Base-by-base conservation (phyloP, 2,797 vertebrate genomes). In the Hipposideros larvatus region DNA sequence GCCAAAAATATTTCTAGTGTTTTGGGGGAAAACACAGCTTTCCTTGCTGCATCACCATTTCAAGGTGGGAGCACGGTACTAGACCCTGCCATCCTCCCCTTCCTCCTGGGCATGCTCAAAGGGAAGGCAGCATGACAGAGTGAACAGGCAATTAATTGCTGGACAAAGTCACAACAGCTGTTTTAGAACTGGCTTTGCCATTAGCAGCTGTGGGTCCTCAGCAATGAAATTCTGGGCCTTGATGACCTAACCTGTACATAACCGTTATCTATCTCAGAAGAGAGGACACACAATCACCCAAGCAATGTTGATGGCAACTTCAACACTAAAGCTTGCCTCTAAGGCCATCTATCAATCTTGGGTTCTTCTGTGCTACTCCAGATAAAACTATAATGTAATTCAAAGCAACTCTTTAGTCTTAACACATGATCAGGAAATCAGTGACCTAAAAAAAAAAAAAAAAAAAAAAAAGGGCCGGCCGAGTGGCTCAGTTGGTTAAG, bases 101-200 rank as follows among this genome's bases (percentile, higher is more conserved):
- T 59, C 19, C n/a, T 41, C 46, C 37, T 28, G 21, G 59, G 19
- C 37, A 77, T 41, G 31, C 87, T 70, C 61, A 71, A 51, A 86
- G 24, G 3, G 59, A 82, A 78, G 24, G 21, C 7, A 51, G 53
- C 43, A n/a, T 4, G 21, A n/a, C 41, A 41, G 26, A 61, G 19
- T 28, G 5, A 66, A 59, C 26, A 79, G 34, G 31, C 34, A 26
- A 46, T 37, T 48, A 26, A 46, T 37, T 48, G 18, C 34, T 14
- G 31, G 5, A 74, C 21, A 71, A 78, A n/a, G 28, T 28, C 77
- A 70, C 7, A 59, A 37, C 28, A 63, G 46, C 37, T 74, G n/a
- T 43, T 90, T 94, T 31, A 95, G 19, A 94, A 53, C 14, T 53
- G 31, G 74, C 66, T 88, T 70, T 92, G 5, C 53, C 21, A 68